Evolutionary conservation across 2,888 invertebrate species (phyloP).

Genomic region (Eristalis arbustorum): DNA sequence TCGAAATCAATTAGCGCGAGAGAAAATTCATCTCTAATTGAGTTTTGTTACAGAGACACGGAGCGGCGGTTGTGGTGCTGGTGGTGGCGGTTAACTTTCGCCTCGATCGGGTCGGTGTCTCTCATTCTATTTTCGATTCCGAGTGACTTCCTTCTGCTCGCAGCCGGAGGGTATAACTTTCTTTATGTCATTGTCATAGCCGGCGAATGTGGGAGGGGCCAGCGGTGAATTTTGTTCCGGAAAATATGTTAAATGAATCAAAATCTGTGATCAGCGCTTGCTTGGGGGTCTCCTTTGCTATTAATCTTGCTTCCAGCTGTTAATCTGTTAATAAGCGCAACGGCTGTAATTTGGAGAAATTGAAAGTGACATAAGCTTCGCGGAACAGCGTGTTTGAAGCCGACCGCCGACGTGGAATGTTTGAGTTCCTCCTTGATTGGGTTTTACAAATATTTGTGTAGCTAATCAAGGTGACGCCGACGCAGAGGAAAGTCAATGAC

Average conservation of each 20-base stretch:
- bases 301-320: neutral
- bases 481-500: neutral
- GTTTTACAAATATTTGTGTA: neutral
- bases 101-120: neutral
- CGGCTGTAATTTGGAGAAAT: neutral
- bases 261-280: neutral
- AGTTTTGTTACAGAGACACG: neutral
- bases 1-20: conserved; percentile 37
- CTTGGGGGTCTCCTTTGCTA: neutral
- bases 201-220: neutral
- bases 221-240: neutral
- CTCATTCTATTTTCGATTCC: too few relatives aligned
- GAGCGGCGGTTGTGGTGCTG: neutral
- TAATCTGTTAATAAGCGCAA: neutral
- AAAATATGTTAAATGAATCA: neutral
- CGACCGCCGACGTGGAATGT: too few relatives aligned
- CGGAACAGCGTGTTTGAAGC: neutral
- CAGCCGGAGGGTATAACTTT: neutral
- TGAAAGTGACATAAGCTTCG: neutral
- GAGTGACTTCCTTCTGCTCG: too few relatives aligned
- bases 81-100: neutral
- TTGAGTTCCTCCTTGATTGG: neutral
- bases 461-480: neutral
- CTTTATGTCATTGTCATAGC: neutral
- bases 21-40: conserved; percentile 25